Evolutionary conservation across 2,888 invertebrate species (phyloP), one percentile per base, ranked within the genome.

Genomic region (Trisateles emortualis): DNA sequence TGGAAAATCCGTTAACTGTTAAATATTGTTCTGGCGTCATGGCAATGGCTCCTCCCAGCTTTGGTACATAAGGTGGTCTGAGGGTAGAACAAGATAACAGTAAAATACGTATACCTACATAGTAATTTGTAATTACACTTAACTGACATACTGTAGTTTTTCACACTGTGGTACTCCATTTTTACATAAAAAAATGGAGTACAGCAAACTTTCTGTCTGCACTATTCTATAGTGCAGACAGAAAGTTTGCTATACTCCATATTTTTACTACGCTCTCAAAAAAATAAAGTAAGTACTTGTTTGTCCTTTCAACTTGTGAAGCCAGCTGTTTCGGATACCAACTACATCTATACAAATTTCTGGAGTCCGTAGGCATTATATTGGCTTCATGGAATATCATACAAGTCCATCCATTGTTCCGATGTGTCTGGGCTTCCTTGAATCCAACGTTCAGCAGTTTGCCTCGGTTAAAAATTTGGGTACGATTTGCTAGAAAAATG

Each of bases 361-460:
- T 93, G 76, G 97, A 96, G 85, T 98, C 96, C 79, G 97, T 95
- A 0, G 98, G 98, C 60, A 98, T 87, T 51, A 98, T 93, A 86
- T 98, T 97, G n/a, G 98, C 96, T 81, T 98, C 98, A 84, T 98
- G 98, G 81, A 98, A 97, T 72, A 98, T 95, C 82, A 97, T 96
- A 86, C 98, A 98, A 72, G 96, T 95, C 90, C 95, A 96, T 42
- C 91, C 85, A 51, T 90, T 76, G 17, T 90, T 76, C 17, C 80
- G 82, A 10, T 22, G 42, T 11, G 68, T 61, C 73, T 95, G 90
- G 1, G 98, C 97, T 85, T 98, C 98, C 43, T 94, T 93, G 85
- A 95, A 98, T 1, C 98, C 99, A 40, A 98, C 95, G 86, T 99
- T 99, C 95, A 98, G 96, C 61, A 99, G 92, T 93, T 96, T 96